Evolutionary conservation across 2,888 invertebrate species (phyloP), one percentile per base, ranked within the genome.

Genomic region (Melipona beecheii): DNA sequence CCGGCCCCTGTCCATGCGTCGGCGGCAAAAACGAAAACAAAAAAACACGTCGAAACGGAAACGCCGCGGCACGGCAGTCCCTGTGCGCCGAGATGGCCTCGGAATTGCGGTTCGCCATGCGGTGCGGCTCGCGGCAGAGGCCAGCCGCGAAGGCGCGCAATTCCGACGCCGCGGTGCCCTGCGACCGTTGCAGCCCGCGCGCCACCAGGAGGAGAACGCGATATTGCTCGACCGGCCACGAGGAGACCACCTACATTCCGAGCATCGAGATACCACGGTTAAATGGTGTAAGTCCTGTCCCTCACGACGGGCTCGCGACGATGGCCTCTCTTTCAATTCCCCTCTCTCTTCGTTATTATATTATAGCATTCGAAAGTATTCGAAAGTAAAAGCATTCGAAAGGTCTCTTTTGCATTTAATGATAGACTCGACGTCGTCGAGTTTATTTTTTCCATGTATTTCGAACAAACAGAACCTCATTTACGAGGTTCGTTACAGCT

Each of bases 21-120:
- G 70, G 68, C 66, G 74, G 36, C 74, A 69, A 49, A 36, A 64
- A 36, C 64, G 21, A 64, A 64, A 68, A 50, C 24, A 31, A 69
- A 71, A 75, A 74, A 60, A 50, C 52, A 54, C 75, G 50, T 69
- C 75, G 75, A 69, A 71, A 78, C 64, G 60, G 75, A 81, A 64
- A 64, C 60, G 19, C 19, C 31, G 64, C 49, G 69, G 68, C 56
- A 24, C 60, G 79, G 62, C 90, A 98, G 95, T 98, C 98, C 0
- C 95, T 99, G 74, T 99, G 99, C 94, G 97, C 98, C 64, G 99
- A 99, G 95, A 98, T 99, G 98, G 98, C 96, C 1, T 97, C 98
- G 95, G 99, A 99, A 95, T 95, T 99, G 82, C 95, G 98, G 52
- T 98, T 98, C 93, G 99, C 99, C 0, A 96, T 99, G 94, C 96